Evolutionary conservation across 2,888 invertebrate genomes (phyloP).

Genomic region (Campaea margaritaria): DNA sequence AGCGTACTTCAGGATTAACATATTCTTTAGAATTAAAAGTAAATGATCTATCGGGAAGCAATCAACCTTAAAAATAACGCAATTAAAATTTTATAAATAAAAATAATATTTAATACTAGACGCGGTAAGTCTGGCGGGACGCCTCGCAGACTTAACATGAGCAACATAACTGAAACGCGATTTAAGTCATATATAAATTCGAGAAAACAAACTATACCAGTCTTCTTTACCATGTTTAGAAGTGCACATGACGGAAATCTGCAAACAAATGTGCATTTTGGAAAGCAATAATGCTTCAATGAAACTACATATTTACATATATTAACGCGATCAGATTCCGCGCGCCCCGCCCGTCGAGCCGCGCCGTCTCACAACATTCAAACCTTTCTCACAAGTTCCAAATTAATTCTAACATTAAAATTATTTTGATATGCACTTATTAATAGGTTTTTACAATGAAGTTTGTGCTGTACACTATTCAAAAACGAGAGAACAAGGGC

Average conservation of each 20-base stretch:
- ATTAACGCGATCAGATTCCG: conserved; percentile 42
- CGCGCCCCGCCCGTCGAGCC: conserved; percentile 34
- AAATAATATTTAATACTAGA: conserved; percentile 55
- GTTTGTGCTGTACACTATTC: conserved; percentile 81
- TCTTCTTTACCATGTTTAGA: conserved; percentile 13
- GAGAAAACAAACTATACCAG: conserved; percentile 1
- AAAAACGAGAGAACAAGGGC: conserved; percentile 53
- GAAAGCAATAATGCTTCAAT: conserved; percentile 31
- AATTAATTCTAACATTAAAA: conserved; percentile 79
- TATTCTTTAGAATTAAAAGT: conserved; percentile 31
- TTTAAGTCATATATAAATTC: conserved; percentile 16
- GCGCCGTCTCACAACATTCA: conserved; percentile 46
- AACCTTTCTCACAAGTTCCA: conserved; percentile 61
- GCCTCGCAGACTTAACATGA: conserved; percentile 42
- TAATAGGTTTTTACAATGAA: conserved; percentile 78
- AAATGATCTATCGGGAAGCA: conserved; percentile 48
- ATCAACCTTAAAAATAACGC: conserved; percentile 49
- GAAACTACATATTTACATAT: conserved; percentile 37
- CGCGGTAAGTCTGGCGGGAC: conserved; percentile 58
- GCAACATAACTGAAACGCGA: conserved; percentile 22
- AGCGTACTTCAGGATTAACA: conserved; percentile 14
- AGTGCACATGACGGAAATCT: conserved; percentile 22
- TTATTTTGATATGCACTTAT: conserved; percentile 83
- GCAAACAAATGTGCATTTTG: conserved; percentile 20
- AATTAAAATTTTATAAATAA: conserved; percentile 56